These are phyloP conservation scores for Oryzias dopingdopingensis DNA, from an alignment of 2,797 vertebrate genomes.

Conservation along the genomic window DNA sequence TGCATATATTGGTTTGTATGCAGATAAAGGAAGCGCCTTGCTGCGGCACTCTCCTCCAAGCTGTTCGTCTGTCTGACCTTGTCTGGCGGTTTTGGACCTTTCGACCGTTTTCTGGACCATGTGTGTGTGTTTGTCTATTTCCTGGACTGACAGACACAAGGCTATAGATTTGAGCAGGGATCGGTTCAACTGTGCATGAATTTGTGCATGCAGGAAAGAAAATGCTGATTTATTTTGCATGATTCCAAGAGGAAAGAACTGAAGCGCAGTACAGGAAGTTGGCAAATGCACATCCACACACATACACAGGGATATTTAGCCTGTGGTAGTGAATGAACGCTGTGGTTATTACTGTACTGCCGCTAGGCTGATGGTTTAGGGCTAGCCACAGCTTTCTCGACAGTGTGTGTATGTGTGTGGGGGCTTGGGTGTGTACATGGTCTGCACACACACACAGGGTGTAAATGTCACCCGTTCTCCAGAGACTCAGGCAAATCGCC, in stretches of 20 bases:
- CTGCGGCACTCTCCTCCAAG: constrained; percentile 2
- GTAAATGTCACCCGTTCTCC: constrained; percentile 69
- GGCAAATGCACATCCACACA: constrained; percentile 22
- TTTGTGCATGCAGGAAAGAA: neutral
- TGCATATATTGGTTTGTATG: constrained; percentile 41
- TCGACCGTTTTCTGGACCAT: constrained; percentile 21
- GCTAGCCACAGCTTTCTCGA: constrained; percentile 54
- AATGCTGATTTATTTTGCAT: neutral
- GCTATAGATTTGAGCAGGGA: constrained; percentile 38
- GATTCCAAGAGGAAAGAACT: neutral
- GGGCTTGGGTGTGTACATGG: constrained; percentile 1
- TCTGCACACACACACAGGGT: constrained; percentile 27
- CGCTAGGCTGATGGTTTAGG: constrained; percentile 72
- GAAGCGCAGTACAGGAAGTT: constrained; percentile 7
- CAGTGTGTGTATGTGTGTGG: constrained; percentile 6
- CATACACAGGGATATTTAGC: constrained; percentile 43
- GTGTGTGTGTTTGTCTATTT: constrained; percentile 2
- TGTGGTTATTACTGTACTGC: constrained; percentile 74
- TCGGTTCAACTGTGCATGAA: constrained; percentile 39
- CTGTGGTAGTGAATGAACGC: constrained; percentile 65
- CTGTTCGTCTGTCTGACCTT: constrained; percentile 28
- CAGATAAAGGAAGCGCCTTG: constrained; percentile 17
- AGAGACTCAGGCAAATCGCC: constrained; percentile 60
- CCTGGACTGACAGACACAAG: constrained; percentile 32
- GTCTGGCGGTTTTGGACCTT: constrained; percentile 37